Evolutionary conservation across 2,113 vertebrate species (phyloP).

Genomic region (Micromys minutus): DNA sequence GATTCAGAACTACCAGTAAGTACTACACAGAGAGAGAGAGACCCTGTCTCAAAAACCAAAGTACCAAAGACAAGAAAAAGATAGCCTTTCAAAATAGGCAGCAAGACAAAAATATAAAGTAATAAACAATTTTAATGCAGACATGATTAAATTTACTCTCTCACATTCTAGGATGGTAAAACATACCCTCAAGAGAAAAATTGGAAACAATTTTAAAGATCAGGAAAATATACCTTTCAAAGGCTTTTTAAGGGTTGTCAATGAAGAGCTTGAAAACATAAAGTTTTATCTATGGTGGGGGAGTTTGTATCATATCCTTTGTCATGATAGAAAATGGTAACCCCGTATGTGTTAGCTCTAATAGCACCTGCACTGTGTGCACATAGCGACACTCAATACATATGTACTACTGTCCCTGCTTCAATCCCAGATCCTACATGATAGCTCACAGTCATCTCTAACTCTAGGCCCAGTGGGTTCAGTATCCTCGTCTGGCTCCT

Average conservation of each 20-base stretch:
- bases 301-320: not conserved
- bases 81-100: not conserved
- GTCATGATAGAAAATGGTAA: not conserved
- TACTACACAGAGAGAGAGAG: not conserved
- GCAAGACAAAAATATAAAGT: not conserved
- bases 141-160: not conserved
- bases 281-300: not conserved
- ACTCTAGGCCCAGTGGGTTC: not conserved
- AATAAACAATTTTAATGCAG: not conserved
- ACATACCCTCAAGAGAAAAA: not conserved
- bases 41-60: not conserved
- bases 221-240: not conserved
- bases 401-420: not conserved
- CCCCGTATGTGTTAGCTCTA: not conserved
- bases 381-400: not conserved
- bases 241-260: not conserved
- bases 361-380: not conserved
- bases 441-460: not conserved
- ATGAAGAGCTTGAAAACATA: not conserved
- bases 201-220: not conserved
- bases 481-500: not conserved
- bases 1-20: not conserved
- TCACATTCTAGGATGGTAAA: constrained; percentile 30
- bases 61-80: not conserved
- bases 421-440: not conserved